Evolutionary conservation across 2,888 invertebrate genomes (phyloP).

Genomic region (Volucella inflata): DNA sequence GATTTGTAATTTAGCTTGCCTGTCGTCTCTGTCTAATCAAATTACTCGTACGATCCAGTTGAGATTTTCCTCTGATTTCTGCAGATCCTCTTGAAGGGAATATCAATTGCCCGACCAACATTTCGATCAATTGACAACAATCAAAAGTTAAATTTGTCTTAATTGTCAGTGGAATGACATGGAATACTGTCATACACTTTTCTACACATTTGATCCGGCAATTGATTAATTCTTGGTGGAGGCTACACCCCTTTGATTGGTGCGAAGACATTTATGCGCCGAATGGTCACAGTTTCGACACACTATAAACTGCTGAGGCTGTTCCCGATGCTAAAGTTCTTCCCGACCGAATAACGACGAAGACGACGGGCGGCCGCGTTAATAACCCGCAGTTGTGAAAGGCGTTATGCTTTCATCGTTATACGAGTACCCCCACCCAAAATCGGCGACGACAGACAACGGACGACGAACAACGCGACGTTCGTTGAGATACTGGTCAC

Average conservation of each 20-base stretch:
- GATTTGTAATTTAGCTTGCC: conserved; percentile 74
- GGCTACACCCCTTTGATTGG: conserved; percentile 74
- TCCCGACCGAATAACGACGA: too few species aligned
- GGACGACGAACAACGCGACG: neutral
- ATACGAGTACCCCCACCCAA: too few species aligned
- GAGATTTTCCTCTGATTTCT: conserved; percentile 70
- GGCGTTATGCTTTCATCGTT: conserved; percentile 57
- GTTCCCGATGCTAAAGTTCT: conserved; percentile 40
- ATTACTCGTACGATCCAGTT: conserved; percentile 65
- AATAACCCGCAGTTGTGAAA: conserved; percentile 70
- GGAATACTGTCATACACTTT: conserved; percentile 42
- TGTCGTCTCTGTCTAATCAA: conserved; percentile 66
- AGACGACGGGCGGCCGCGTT: conserved; percentile 29
- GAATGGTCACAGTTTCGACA: conserved; percentile 53
- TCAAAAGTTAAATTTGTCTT: conserved; percentile 74
- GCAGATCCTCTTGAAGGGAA: conserved; percentile 53
- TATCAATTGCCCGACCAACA: conserved; percentile 75
- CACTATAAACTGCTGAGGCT: conserved; percentile 24
- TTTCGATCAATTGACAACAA: conserved; percentile 75
- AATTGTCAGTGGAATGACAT: conserved; percentile 59
- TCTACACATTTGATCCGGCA: conserved; percentile 71
- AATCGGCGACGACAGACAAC: neutral
- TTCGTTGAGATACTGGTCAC: conserved; percentile 51
- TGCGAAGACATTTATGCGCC: conserved; percentile 58
- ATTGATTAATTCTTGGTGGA: conserved; percentile 64